Evolutionary conservation across 1,140 invertebrate species (phyloP), one percentile per base, ranked within the genome.

Genomic region (Drosophila gunungcola): DNA sequence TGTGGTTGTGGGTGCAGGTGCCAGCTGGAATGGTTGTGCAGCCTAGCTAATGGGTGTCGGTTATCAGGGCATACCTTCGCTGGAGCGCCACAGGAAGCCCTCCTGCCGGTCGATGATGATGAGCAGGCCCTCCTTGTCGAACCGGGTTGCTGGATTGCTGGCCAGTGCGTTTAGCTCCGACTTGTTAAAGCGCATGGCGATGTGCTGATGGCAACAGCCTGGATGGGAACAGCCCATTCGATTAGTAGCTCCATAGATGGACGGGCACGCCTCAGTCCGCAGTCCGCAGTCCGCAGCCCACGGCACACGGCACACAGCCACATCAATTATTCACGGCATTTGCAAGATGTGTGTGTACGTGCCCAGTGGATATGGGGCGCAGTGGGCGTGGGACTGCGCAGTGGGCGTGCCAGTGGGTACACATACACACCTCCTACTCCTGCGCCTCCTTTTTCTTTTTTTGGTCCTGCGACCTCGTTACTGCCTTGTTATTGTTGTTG

Each of bases 81-180:
- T 95, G 64, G 95, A 95, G 92, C 96, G 95, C 82, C 97, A 95
- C 93, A 99, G 97, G 93, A 98, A 97, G 49, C 97, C 96, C 90
- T 98, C 97, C 85, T 98, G 97, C 73, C 96, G 95, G 92, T 98
- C 97, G 67, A 95, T 95, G 46, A 99, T 94, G 56, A 96, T 95
- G 52, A 98, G 93, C 73, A 97, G 94, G 16, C 98, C 98, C 94
- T 98, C 97, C 89, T 97, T 97, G 91, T 98, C 97, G 93, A 98
- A 98, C 92, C 96, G 97, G 80, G 96, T 95, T 11, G 96, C 95
- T 27, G 97, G 96, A 92, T 98, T 97, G 6, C 96, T 96, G 48
- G 97, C 97, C 91, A 98, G 92, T 55, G 96, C 95, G 70, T 95
- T 93, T 75, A 99, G 92, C 93, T 98, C 97, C 92, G 97, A 96